Conservation (phyloP, 2,797 vertebrate genomes). For the Lutjanus argentimaculatus region DNA sequence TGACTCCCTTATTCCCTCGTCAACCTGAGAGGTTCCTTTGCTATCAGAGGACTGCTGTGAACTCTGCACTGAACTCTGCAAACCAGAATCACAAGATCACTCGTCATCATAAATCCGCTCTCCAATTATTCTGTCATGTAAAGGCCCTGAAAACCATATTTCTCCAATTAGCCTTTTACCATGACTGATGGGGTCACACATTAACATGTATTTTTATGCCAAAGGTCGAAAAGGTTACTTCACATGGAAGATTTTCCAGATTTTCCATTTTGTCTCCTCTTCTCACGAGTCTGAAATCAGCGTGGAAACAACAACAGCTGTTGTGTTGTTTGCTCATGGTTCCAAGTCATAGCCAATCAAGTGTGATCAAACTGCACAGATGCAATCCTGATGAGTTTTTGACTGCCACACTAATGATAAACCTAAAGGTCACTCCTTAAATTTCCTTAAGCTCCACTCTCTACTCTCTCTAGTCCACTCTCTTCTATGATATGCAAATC, state of each 20-base stretch:
- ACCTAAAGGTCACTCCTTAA: too few relatives aligned
- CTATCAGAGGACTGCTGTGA: not conserved
- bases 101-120: not conserved
- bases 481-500: too few relatives aligned
- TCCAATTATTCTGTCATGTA: constrained; percentile 10
- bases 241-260: not conserved
- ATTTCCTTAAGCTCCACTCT: too few relatives aligned
- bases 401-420: not conserved
- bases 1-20: constrained; percentile 20
- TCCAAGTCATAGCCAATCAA: too few relatives aligned
- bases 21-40: constrained; percentile 40
- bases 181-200: not conserved
- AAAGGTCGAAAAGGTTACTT: not conserved
- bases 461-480: too few relatives aligned
- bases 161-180: not conserved
- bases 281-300: not conserved
- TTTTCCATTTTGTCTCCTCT: not conserved
- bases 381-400: not conserved
- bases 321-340: not conserved
- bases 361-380: not conserved
- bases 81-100: constrained; percentile 30
- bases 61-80: constrained; percentile 31
- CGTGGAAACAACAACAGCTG: not conserved
- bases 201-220: not conserved
- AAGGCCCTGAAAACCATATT: not conserved